Evolutionary conservation across 30 jellyfish, hydroid and myxozoan species (phyloP), one percentile per base, ranked within the genome.

Genomic region (Phacellophora camtschatica): DNA sequence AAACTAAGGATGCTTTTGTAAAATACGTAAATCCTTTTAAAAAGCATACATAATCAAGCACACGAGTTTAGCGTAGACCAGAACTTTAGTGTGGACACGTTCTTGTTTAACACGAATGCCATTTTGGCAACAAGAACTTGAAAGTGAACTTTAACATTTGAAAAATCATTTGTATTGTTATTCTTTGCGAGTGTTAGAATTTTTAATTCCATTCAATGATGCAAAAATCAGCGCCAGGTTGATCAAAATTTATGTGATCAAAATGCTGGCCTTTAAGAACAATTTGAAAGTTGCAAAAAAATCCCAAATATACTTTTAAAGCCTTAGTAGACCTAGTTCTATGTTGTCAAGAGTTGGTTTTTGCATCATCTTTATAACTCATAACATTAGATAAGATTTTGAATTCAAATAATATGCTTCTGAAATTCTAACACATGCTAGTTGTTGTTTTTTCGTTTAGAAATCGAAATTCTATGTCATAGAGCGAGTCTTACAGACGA

Each of bases 181-280:
- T 73, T 42, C 86, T 42, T 62, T 80, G 48, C 49, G 42, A 5
- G 74, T 50, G 68, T 51, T 80, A 37, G 75, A 66, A 45, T 80
- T 80, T 80, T 48, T 80, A 80, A 46, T 31, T 64, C 62, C 34
- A 50, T 49, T 61, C 74, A 35, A 64, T 20, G 83, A 63, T 80
- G 91, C 53, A 80, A 84, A 80, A 66, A 80, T 80, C 91, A 80
- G 66, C 75, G 15, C 19, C 22, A 27, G 65, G 11, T 29, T 30
- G 61, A 13, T 19, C 41, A 7, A 12, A 23, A 56, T 15, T 28
- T 18, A 56, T n/a, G n/a, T n/a, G n/a, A n/a, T n/a, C n/a, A n/a
- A n/a, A n/a, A n/a, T n/a, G n/a, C n/a, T n/a, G n/a, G n/a, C n/a
- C n/a, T n/a, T n/a, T n/a, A n/a, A n/a, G n/a, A n/a, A n/a, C n/a